Base-by-base conservation (phyloP, 1,140 invertebrate species). In the Ridgeia piscesae region DNA sequence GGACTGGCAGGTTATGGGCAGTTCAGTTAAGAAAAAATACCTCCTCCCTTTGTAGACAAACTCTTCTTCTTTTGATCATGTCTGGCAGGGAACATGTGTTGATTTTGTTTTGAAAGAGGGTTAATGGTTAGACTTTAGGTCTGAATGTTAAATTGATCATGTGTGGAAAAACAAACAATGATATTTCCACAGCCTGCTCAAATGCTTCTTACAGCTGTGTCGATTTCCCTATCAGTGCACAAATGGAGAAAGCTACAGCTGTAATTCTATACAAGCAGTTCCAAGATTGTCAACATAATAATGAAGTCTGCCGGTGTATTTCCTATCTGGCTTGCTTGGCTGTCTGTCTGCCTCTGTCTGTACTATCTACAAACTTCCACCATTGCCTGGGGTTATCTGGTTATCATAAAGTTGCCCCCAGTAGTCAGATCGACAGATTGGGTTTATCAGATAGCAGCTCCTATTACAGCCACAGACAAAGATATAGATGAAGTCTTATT, bases 221-320 rank as follows among this genome's bases (percentile, higher is more conserved):
- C 27, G 58, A 77, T 77, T 77, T 77, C 58, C 58, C 58, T 77
- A 77, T 77, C 4, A 77, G 17, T 77, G 58, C 27, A 77, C 58
- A 77, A 4, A 77, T 77, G 58, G 58, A 77, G 58, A 77, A 21
- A 31, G 58, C 27, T 21, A 77, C 58, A 21, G 14, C 14, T 77
- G 58, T 77, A 77, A 77, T 77, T 77, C 58, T 77, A 27, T 77
- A 77, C 58, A 77, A 77, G 27, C 27, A 77, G 58, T 77, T 77
- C 58, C 58, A 77, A 77, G 58, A 77, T 77, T 77, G 58, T 77
- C 58, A 77, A 77, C 58, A 77, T 77, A 77, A 77, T 77, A 42
- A 77, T 77, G 58, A 77, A 77, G 14, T 77, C 58, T 77, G 58
- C 58, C 58, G 27, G 58, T 31, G 17, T 21, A 77, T 9, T 77